Percentiles rank a stretch among this genome's conserved stretches.
Conservation (phyloP, 1,140 invertebrate genomes). For the Eufriesea mexicana region DNA sequence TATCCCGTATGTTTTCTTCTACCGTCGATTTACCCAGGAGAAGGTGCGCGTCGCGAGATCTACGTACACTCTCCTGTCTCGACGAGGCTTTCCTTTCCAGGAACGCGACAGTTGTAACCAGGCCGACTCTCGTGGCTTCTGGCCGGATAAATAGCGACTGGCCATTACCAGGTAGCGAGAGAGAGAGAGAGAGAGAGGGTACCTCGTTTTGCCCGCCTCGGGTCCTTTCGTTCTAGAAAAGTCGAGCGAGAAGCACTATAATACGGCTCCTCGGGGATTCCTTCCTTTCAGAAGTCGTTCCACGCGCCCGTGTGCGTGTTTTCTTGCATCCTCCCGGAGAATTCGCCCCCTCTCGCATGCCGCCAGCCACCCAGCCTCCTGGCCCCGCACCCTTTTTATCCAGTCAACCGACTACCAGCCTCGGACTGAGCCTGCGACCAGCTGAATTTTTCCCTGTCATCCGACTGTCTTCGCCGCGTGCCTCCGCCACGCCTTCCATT, state of each 20-base stretch:
- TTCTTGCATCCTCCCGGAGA: conserved; percentile 38
- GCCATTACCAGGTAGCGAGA: conserved; percentile 72
- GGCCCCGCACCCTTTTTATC: conserved; percentile 32
- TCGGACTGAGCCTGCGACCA: neutral
- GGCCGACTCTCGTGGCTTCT: conserved; percentile 37
- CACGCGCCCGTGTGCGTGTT: conserved; percentile 51
- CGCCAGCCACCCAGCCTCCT: neutral
- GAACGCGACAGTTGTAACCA: conserved; percentile 53
- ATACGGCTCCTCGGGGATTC: conserved; percentile 61
- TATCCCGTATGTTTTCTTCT: conserved; percentile 27
- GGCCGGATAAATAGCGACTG: conserved; percentile 69
- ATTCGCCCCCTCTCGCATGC: conserved; percentile 22
- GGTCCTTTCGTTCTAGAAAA: conserved; percentile 56
- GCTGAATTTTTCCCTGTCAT: conserved; percentile 7
- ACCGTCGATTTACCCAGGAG: conserved; percentile 43
- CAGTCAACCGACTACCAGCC: neutral
- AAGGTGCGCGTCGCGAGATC: neutral
- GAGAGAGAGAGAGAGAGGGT: neutral
- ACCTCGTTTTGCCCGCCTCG: conserved; percentile 20
- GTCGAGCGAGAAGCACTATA: conserved; percentile 58
- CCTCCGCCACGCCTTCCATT: conserved; percentile 26
- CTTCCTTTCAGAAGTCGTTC: conserved; percentile 57
- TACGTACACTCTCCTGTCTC: neutral
- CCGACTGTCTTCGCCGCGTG: conserved; percentile 22
- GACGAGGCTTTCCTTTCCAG: conserved; percentile 54